Conservation (phyloP, 2,797 vertebrate species). For the Myotis findleyi region DNA sequence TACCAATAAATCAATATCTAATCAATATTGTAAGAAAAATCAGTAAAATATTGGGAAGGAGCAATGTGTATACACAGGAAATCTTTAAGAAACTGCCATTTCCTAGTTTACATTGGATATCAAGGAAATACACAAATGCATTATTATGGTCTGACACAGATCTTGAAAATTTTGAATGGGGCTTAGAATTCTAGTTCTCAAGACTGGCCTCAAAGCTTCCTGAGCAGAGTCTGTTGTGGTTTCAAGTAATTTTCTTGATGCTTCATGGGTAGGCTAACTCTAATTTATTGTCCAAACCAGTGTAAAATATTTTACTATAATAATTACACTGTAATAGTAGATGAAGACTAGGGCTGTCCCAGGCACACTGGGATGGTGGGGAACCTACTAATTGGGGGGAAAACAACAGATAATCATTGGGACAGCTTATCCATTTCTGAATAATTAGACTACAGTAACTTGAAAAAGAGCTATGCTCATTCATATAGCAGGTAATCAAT, state of each 20-base stretch:
- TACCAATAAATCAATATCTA: not conserved
- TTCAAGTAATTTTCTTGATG: not conserved
- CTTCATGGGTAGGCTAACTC: not conserved
- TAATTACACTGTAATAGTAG: not conserved
- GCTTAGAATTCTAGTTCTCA: not conserved
- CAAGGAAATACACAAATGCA: not conserved
- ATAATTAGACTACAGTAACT: not conserved
- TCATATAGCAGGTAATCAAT: not conserved
- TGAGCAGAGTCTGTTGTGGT: not conserved
- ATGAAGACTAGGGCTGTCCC: not conserved
- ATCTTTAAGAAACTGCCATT: not conserved
- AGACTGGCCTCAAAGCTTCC: not conserved
- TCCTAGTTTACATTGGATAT: not conserved
- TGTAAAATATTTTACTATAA: not conserved
- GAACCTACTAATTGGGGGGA: not conserved
- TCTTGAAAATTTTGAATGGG: not conserved
- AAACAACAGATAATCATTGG: not conserved
- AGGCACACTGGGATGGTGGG: not conserved
- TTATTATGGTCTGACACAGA: not conserved
- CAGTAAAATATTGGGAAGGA: not conserved
- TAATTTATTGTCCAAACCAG: not conserved
- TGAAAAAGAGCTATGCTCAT: not conserved
- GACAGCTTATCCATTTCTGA: not conserved
- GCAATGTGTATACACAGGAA: not conserved
- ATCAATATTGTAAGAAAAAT: constrained; percentile 14